Evolutionary conservation across 2,797 vertebrate species (phyloP).

Genomic region (Manis pentadactyla): DNA sequence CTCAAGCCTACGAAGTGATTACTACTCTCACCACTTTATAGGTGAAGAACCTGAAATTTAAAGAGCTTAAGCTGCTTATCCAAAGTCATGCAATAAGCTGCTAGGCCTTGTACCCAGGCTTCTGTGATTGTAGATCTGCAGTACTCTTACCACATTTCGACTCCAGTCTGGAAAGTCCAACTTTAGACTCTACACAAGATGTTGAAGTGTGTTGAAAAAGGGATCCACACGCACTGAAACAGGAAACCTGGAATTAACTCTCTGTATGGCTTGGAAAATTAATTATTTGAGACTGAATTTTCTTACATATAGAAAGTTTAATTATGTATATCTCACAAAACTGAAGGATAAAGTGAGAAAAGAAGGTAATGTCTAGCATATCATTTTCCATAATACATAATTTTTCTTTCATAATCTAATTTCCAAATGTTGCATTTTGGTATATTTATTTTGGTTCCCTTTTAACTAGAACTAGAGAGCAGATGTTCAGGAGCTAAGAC

Average conservation of each 20-base stretch:
- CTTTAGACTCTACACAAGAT: background rate
- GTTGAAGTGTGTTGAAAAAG: background rate
- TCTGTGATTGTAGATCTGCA: background rate
- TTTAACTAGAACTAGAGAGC: background rate
- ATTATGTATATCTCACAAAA: background rate
- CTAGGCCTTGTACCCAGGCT: background rate
- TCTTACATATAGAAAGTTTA: background rate
- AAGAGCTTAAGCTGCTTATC: background rate
- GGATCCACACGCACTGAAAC: background rate
- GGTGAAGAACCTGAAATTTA: background rate
- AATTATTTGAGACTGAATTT: background rate
- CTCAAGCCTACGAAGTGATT: background rate
- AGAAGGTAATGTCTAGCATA: background rate
- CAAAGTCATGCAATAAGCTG: background rate
- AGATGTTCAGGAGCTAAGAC: background rate
- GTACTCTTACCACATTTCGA: background rate
- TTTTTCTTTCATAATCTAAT: background rate
- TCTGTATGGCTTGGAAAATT: background rate
- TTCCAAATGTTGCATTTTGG: background rate
- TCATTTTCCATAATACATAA: background rate
- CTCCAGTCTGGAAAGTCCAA: background rate
- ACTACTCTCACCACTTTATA: background rate
- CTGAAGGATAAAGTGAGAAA: conserved; percentile 1
- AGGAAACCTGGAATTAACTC: background rate
- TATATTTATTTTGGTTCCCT: background rate